These are phyloP conservation scores for Columbina picui DNA, from an alignment of 2,113 vertebrate genomes.

Conservation along the genomic window DNA sequence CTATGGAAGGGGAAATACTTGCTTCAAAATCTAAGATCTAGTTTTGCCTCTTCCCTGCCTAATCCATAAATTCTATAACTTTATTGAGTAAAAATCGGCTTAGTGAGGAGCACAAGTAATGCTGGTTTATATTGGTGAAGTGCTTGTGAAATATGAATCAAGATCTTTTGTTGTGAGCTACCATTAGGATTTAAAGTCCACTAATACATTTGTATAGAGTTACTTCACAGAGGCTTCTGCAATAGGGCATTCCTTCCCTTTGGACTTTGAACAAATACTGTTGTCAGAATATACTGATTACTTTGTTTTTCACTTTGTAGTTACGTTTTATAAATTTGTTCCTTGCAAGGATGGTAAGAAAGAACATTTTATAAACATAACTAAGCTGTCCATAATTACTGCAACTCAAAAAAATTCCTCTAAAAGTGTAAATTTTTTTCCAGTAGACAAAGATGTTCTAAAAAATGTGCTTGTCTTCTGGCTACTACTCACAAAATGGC, in stretches of 20 bases:
- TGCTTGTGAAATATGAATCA: not conserved
- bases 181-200: not conserved
- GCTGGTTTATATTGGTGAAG: not conserved
- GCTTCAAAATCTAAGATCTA: not conserved
- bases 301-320: not conserved
- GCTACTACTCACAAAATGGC: not conserved
- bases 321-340: not conserved
- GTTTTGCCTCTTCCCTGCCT: not conserved
- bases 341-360: not conserved
- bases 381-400: not conserved
- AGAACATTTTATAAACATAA: not conserved
- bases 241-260: not conserved
- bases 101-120: accelerated
- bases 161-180: not conserved
- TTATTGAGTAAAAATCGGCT: not conserved
- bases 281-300: not conserved
- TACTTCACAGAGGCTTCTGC: not conserved
- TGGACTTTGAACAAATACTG: not conserved
- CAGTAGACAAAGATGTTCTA: not conserved
- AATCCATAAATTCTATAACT: not conserved
- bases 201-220: not conserved
- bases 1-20: not conserved
- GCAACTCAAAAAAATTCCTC: not conserved
- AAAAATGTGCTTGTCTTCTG: not conserved
- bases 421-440: not conserved